These are phyloP conservation scores for Miltochrista miniata DNA, from an alignment of 2,888 invertebrate genomes.

Conservation along the genomic window DNA sequence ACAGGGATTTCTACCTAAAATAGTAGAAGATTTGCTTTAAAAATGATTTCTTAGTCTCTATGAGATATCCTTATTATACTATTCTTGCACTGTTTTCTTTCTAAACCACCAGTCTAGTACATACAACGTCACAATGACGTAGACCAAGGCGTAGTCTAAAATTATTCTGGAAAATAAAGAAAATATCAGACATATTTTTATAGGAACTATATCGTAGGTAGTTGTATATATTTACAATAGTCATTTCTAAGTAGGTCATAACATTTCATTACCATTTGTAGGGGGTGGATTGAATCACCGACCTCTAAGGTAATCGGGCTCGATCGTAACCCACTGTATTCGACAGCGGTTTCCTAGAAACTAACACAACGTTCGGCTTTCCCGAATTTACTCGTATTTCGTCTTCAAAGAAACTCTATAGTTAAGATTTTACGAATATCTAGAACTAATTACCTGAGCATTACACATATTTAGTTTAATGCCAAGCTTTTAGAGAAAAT, in stretches of 20 bases:
- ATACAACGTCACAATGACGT: too few relatives aligned
- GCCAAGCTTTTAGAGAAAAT: background rate
- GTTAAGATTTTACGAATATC: constrained; percentile 16
- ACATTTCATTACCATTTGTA: constrained; percentile 9
- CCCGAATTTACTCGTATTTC: constrained; percentile 22
- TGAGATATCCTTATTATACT: too few relatives aligned
- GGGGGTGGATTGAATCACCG: constrained; percentile 56
- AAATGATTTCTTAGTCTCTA: too few relatives aligned
- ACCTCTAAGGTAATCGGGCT: constrained; percentile 47
- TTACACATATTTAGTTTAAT: background rate
- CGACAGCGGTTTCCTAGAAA: constrained; percentile 31
- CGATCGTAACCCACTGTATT: constrained; percentile 22
- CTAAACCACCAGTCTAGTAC: too few relatives aligned
- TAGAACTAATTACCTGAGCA: constrained; percentile 21
- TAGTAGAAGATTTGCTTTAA: too few relatives aligned
- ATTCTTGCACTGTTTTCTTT: too few relatives aligned
- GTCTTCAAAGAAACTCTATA: constrained; percentile 28
- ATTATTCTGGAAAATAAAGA: too few relatives aligned
- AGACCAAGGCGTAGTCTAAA: too few relatives aligned
- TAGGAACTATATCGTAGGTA: too few relatives aligned
- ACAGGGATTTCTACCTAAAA: too few relatives aligned
- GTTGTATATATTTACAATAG: background rate
- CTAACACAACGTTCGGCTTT: constrained; percentile 16
- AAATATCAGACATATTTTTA: too few relatives aligned
- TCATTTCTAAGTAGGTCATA: background rate